Conservation (phyloP, 1,140 invertebrate genomes). For the Radopholus similis region DNA sequence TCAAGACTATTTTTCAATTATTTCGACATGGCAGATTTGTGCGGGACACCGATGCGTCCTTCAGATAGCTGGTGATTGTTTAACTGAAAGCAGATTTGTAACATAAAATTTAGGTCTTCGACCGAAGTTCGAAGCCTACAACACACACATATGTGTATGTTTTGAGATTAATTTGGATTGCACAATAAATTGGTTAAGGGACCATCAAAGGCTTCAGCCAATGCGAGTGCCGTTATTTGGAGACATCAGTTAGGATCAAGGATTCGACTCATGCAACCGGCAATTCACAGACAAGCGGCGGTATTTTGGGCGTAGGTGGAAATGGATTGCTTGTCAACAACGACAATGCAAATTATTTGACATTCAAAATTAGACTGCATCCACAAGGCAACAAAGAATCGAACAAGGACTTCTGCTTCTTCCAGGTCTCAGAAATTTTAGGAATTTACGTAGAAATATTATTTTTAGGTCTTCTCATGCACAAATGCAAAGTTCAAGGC, state of each 20-base stretch:
- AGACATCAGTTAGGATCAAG: slow-evolving; percentile 51
- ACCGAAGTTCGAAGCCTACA: slow-evolving; percentile 53
- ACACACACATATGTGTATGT: slow-evolving; percentile 42
- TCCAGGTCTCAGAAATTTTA: slow-evolving; percentile 44
- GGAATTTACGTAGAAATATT: slow-evolving; percentile 8
- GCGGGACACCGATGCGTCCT: slow-evolving; percentile 27
- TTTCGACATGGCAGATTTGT: slow-evolving; percentile 17
- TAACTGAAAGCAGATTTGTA: not conserved
- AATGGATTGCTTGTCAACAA: slow-evolving; percentile 6
- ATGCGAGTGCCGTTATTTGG: slow-evolving; percentile 57
- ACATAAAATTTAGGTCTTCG: slow-evolving; percentile 15
- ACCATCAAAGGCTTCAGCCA: slow-evolving; percentile 55
- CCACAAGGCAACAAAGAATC: slow-evolving; percentile 60
- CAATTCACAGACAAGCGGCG: not conserved
- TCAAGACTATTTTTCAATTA: not conserved
- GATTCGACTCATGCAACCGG: slow-evolving; percentile 20
- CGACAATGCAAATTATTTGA: slow-evolving; percentile 18
- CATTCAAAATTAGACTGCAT: slow-evolving; percentile 55
- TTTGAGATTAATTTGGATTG: not conserved
- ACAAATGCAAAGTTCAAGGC: slow-evolving; percentile 51
- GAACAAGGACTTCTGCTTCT: slow-evolving; percentile 60
- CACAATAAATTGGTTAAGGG: slow-evolving; percentile 32
- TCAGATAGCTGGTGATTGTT: slow-evolving; percentile 43
- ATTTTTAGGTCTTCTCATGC: slow-evolving; percentile 38
- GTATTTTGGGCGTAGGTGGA: not conserved